These are phyloP conservation scores for Armadillidium nasatum DNA, from an alignment of 1,140 invertebrate species.

Conservation along the genomic window DNA sequence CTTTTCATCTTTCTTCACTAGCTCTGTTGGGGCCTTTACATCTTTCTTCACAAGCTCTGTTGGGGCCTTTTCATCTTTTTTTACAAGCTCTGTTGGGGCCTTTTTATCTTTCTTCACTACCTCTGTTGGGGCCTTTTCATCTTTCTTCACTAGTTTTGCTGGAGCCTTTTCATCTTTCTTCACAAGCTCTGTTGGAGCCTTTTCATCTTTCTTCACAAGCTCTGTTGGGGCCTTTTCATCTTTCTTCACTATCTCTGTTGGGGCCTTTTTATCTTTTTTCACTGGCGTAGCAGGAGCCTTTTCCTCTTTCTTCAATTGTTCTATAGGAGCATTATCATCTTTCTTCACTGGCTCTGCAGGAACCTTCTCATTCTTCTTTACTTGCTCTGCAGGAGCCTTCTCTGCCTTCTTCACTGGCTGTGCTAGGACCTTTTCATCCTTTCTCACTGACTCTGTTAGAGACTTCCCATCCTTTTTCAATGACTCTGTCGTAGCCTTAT, in stretches of 20 bases:
- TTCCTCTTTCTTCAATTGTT: background rate
- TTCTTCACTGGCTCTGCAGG: background rate
- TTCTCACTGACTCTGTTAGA: background rate
- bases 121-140: background rate
- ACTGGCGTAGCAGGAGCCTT: background rate
- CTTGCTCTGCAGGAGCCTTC: background rate
- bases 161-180: background rate
- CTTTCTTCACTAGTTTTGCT: background rate
- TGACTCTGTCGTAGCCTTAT: background rate
- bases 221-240: background rate
- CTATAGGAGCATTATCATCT: background rate
- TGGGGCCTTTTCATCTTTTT: background rate
- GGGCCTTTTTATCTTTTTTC: background rate
- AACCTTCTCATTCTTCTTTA: background rate
- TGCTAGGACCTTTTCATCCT: background rate
- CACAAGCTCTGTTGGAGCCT: background rate
- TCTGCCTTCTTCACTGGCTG: background rate
- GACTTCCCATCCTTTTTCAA: background rate
- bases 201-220: background rate
- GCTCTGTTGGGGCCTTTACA: background rate
- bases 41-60: background rate
- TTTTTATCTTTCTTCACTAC: background rate
- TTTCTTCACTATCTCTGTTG: background rate
- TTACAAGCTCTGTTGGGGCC: background rate
- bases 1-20: background rate